A percentile compares a stretch with the other conserved stretches of the same genome.
Evolutionary conservation across 2,113 vertebrate species (phyloP).

Genomic region (Rhinoderma darwinii): DNA sequence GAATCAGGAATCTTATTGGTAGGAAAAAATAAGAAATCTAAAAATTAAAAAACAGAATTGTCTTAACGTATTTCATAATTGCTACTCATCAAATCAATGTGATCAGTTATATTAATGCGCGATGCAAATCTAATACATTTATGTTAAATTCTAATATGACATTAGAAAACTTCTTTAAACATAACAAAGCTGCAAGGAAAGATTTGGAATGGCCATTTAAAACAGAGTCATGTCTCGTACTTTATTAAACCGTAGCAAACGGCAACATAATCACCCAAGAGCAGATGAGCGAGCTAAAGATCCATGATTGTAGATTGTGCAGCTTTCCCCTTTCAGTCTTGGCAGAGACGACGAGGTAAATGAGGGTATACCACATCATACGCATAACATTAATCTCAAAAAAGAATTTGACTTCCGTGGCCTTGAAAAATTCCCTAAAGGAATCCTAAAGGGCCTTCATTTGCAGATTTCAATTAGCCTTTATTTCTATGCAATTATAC

Average conservation of each 20-base stretch:
- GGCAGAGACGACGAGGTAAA: constrained; percentile 23
- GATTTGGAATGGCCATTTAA: background rate
- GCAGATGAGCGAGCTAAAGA: background rate
- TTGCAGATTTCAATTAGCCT: constrained; percentile 54
- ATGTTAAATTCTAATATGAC: background rate
- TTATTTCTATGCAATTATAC: constrained; percentile 55
- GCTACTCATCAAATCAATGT: background rate
- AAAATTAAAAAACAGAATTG: background rate
- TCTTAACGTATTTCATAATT: background rate
- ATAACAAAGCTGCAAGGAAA: background rate
- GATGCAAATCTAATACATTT: background rate
- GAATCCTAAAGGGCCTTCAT: constrained; percentile 37
- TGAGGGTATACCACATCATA: constrained; percentile 16
- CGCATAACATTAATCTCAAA: constrained; percentile 46
- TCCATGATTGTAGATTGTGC: background rate
- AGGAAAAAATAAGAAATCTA: background rate
- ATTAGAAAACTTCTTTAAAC: background rate
- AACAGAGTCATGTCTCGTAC: background rate
- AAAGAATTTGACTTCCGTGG: constrained; percentile 52
- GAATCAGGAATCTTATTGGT: background rate
- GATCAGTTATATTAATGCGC: background rate
- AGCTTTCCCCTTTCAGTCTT: constrained; percentile 3
- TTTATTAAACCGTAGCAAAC: background rate
- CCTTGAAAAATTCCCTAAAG: constrained; percentile 56
- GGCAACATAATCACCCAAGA: background rate